phyloP scores from a whole-genome alignment of 2,888 invertebrate species.

The Allophyes oxyacanthae region DNA sequence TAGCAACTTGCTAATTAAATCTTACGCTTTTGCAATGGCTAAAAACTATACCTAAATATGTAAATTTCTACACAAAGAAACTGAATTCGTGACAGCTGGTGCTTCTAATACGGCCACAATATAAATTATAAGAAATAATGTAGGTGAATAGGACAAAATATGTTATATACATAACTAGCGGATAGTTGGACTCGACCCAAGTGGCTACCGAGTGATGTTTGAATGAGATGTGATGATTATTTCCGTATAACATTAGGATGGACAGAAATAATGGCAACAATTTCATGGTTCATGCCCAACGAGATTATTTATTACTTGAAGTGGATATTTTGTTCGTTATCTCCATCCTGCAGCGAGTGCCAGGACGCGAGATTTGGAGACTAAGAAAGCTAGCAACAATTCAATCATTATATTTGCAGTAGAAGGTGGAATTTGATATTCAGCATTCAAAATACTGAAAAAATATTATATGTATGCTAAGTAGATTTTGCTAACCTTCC shows the following conservation, averaged over 20 bases:
- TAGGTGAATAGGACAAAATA: constrained; percentile 14
- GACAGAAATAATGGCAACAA: constrained; percentile 27
- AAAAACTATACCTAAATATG: background rate
- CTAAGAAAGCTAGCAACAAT: background rate
- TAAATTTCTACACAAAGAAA: constrained; percentile 13
- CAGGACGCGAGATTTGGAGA: constrained; percentile 15
- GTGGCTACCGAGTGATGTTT: constrained; percentile 23
- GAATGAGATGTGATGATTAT: constrained; percentile 47
- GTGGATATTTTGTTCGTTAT: constrained; percentile 13
- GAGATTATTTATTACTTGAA: constrained; percentile 26
- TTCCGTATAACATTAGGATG: constrained; percentile 30
- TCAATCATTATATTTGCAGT: no score
- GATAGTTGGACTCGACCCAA: constrained; percentile 53
- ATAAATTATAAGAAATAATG: constrained; percentile 6
- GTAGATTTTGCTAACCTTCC: no score
- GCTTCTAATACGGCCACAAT: constrained; percentile 6
- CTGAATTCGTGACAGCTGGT: constrained; percentile 22
- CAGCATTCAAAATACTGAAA: no score
- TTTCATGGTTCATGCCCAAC: constrained; percentile 28
- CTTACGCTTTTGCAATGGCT: no score
- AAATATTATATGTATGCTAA: no score
- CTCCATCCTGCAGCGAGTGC: background rate
- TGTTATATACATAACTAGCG: constrained; percentile 6
- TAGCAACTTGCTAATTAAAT: no score
- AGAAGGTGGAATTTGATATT: no score